Conservation (phyloP, 1,140 invertebrate species). For the Goniozus legneri region DNA sequence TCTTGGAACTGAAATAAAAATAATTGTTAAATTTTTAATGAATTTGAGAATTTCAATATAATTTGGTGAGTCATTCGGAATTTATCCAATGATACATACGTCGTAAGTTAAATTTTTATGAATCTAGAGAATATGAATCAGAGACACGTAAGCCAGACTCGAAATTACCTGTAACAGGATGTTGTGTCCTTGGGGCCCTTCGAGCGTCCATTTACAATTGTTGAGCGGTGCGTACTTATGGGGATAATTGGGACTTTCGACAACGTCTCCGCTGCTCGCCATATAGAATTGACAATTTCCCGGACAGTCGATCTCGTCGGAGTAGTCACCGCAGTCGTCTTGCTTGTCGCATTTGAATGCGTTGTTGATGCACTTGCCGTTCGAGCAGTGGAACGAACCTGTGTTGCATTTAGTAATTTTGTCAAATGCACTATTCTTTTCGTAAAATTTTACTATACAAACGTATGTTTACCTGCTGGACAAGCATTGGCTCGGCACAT, state of each 20-base stretch:
- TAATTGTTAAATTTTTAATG: neutral
- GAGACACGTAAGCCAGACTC: no score
- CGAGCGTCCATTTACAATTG: conserved; percentile 96
- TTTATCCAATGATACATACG: no score
- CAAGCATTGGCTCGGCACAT: conserved; percentile 91
- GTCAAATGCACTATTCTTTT: no score
- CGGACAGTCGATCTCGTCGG: conserved; percentile 88
- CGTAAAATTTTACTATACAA: no score
- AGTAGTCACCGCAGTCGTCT: conserved; percentile 89
- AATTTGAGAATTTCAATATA: no score
- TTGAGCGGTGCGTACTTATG: conserved; percentile 85
- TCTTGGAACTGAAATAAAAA: conserved; percentile 76
- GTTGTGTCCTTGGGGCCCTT: conserved; percentile 92
- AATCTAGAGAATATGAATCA: neutral
- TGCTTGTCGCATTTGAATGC: conserved; percentile 89
- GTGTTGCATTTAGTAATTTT: no score
- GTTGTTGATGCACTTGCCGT: conserved; percentile 85
- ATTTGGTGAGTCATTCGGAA: conserved; percentile 3
- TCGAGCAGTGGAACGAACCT: conserved; percentile 89
- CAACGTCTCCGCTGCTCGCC: conserved; percentile 90
- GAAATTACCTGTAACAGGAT: conserved; percentile 79
- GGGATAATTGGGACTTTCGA: conserved; percentile 92
- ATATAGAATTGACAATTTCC: conserved; percentile 87
- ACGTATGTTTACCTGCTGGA: conserved; percentile 66
- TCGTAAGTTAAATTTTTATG: neutral